Evolutionary conservation across 2,797 vertebrate genomes (phyloP).

Genomic region (Bufotes viridis): DNA sequence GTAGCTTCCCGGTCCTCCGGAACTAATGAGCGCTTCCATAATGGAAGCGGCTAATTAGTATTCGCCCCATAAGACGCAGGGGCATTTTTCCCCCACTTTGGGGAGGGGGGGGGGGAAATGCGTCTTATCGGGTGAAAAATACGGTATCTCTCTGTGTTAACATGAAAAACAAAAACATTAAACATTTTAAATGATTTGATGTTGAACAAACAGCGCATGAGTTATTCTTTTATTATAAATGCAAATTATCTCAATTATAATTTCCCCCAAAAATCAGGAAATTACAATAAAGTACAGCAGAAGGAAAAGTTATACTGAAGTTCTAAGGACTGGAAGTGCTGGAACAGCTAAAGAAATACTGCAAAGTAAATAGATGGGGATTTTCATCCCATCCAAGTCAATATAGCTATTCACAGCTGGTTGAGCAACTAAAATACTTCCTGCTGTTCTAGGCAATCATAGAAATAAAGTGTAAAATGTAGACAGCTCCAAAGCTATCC

Average conservation of each 20-base stretch:
- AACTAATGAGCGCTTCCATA: too few species aligned
- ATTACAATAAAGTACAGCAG: neutral
- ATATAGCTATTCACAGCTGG: constrained; percentile 73
- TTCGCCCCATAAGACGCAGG: too few species aligned
- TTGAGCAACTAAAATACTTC: constrained; percentile 62
- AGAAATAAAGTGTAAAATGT: constrained; percentile 48
- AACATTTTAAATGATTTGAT: neutral
- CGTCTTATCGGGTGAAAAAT: too few species aligned
- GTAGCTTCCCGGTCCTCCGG: too few species aligned
- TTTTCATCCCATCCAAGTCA: constrained; percentile 70
- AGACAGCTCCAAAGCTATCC: constrained; percentile 18
- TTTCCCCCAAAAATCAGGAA: neutral
- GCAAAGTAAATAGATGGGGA: constrained; percentile 68
- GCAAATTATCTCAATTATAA: neutral
- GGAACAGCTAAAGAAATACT: constrained; percentile 68
- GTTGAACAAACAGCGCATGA: neutral
- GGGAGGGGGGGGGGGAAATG: too few species aligned
- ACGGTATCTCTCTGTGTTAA: neutral
- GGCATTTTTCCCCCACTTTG: too few species aligned
- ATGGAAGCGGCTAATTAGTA: too few species aligned
- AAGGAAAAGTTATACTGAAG: neutral
- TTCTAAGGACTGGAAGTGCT: constrained; percentile 58
- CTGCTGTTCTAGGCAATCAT: constrained; percentile 52
- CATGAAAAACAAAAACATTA: neutral
- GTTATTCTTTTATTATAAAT: neutral